Evolutionary conservation across 2,113 vertebrate genomes (phyloP).

Genomic region (Rostratula benghalensis): DNA sequence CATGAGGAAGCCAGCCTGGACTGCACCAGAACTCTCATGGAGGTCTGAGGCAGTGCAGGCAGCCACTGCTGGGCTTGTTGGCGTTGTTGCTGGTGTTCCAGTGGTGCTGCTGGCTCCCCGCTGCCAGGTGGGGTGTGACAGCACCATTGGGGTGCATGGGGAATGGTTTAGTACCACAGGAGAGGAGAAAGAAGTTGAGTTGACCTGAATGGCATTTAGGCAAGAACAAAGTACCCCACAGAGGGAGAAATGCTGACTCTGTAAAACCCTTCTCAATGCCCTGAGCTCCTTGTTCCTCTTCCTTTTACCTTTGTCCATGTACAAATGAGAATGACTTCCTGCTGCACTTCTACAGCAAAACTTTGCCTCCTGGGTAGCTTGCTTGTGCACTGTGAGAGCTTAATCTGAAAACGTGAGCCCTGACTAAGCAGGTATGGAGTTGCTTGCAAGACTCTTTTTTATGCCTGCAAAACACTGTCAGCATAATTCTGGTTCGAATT

Average conservation of each 20-base stretch:
- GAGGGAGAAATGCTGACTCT: background rate
- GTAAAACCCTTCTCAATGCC: background rate
- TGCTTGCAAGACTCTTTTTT: background rate
- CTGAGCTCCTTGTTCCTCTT: background rate
- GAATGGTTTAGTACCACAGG: background rate
- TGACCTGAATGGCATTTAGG: background rate
- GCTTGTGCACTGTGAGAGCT: background rate
- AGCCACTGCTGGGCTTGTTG: background rate
- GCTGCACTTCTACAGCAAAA: background rate
- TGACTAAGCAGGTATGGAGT: background rate
- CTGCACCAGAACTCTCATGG: fast-evolving
- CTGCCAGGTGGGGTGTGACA: background rate
- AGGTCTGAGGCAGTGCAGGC: fast-evolving
- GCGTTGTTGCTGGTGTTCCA: background rate
- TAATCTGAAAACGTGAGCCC: background rate
- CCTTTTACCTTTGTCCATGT: background rate
- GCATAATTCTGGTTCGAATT: background rate
- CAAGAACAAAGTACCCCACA: background rate
- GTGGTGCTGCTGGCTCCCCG: fast-evolving
- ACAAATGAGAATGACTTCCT: background rate
- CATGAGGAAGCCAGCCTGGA: background rate
- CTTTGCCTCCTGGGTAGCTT: background rate
- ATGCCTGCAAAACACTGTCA: background rate
- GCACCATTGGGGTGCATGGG: fast-evolving
- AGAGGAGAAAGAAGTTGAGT: background rate